Evolutionary conservation across 2,888 invertebrate genomes (phyloP), one percentile per base, ranked within the genome.

Genomic region (Rotaria socialis): DNA sequence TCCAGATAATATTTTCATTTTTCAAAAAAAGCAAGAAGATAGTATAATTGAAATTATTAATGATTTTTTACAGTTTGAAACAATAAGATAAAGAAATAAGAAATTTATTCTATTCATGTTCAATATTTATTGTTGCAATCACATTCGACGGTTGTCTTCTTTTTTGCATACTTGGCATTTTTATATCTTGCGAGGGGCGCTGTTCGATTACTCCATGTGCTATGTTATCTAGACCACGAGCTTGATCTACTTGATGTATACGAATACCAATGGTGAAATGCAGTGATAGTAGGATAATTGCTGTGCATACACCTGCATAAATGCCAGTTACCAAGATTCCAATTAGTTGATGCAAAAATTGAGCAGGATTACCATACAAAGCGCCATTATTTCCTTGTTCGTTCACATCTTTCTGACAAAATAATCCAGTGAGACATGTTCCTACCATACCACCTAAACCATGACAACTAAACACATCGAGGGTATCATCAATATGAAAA

Each of bases 401-500:
- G 14, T 80, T 80, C 19, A 80, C 47, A 47, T 80, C n/a, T 24
- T 2, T 24, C 14, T 47, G 80, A 47, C 41, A 80, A 47, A 80
- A 80, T 24, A 80, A 24, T 24, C 80, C 47, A n/a, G 24, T 35
- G 4, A 80, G 24, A n/a, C 24, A 0, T 19, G 47, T 47, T 43
- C 80, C 80, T 2, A 80, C n/a, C 6, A 47, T 4, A n/a, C 43
- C 80, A n/a, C 80, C 80, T 11, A 47, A n/a, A 47, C 80, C 80
- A 47, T 80, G 80, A 80, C 80, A 80, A 47, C 47, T 47, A 35
- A 80, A 80, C n/a, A 80, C 80, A n/a, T 80, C 47, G 11, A 47
- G n/a, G 3, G 80, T 80, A 47, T 80, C 47, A 43, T 80, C 80
- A 22, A 80, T 11, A 24, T 10, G 80, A 22, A 47, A 80, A 43